Evolutionary conservation across 2,888 invertebrate species (phyloP), one percentile per base, ranked within the genome.

Genomic region (Mythimna albipuncta): DNA sequence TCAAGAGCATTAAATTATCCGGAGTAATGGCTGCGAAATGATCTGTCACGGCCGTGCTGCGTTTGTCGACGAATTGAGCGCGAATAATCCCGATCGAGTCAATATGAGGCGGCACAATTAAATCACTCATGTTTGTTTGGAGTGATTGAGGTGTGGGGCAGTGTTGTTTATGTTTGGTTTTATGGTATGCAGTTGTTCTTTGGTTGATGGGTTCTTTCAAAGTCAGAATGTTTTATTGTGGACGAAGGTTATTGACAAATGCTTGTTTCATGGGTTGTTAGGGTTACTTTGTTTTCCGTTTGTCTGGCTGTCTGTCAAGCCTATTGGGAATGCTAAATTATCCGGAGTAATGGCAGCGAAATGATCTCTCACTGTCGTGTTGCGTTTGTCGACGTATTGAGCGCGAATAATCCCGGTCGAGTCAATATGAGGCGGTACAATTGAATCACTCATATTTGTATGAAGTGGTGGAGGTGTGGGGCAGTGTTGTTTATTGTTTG

Each of bases 341-440:
- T 26, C 26, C 26, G 26, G 26, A 26, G 26, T 26, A 26, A 26
- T 26, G 26, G 26, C 26, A 1, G 1, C 26, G 52, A 81, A 81
- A 83, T 85, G 59, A 72, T 83, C 74, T 77, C 83, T 70, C 75
- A 75, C 72, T 69, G 83, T 67, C 47, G 64, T 72, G 47, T 9
- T 71, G 75, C 44, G 69, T 70, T 55, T 55, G 81, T 69, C 69
- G 83, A 71, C 72, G 63, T 83, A 81, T 81, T 83, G 83, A 79
- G 66, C 64, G 16, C 61, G 26, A 68, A 64, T 82, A 66, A 82
- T 68, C 62, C 55, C 41, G 21, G 21, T 54, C 57, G 58, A 75
- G 64, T 72, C 75, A 79, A 81, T 83, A 67, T 57, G 65, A 64
- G 64, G 59, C 32, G 4, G 69, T n/a, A 72, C 62, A 83, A 83